Evolutionary conservation across 2,113 vertebrate species (phyloP).

Genomic region (Alexandromys fortis): DNA sequence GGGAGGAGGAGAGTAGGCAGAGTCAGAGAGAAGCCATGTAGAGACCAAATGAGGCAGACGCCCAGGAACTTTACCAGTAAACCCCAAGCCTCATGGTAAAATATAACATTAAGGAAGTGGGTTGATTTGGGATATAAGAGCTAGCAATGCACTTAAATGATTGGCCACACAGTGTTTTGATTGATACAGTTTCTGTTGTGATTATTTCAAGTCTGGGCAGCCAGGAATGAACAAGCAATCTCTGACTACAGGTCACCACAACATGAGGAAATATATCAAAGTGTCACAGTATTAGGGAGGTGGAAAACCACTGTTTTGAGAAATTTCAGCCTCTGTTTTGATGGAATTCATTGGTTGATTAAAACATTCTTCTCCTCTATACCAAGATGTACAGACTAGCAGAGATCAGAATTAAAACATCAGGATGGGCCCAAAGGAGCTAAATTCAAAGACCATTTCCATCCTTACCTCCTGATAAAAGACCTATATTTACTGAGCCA

Average conservation of each 20-base stretch:
- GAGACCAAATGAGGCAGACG: too few relatives aligned
- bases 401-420: neutral
- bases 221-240: too few relatives aligned
- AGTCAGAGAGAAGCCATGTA: too few relatives aligned
- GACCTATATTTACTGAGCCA: neutral
- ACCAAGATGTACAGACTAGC: neutral
- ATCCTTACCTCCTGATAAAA: neutral
- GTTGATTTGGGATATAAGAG: too few relatives aligned
- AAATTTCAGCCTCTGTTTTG: neutral
- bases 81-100: too few relatives aligned
- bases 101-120: too few relatives aligned
- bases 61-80: too few relatives aligned
- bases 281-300: neutral
- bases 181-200: too few relatives aligned
- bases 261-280: neutral
- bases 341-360: neutral
- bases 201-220: too few relatives aligned
- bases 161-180: too few relatives aligned
- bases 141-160: too few relatives aligned
- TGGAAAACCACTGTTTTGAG: neutral
- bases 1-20: too few relatives aligned
- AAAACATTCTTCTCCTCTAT: neutral
- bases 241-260: neutral
- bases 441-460: neutral
- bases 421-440: neutral